These are phyloP conservation scores for Malurus splendens DNA, from an alignment of 2,797 vertebrate genomes.

Conservation along the genomic window DNA sequence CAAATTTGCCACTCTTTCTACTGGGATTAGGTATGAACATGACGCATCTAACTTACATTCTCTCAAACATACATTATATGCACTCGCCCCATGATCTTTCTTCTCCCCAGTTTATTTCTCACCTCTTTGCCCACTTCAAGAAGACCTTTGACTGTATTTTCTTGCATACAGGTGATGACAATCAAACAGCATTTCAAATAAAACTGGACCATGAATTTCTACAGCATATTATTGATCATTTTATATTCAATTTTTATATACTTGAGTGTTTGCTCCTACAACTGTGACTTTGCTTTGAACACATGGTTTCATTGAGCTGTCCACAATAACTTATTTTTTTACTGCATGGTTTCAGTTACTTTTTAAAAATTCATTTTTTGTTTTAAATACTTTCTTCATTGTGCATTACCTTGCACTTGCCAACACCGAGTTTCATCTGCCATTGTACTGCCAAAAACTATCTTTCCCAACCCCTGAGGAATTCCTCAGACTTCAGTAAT, in stretches of 20 bases:
- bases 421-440: conserved; percentile 1
- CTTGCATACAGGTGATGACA: background rate
- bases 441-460: background rate
- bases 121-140: background rate
- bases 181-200: conserved; percentile 7
- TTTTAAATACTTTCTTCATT: background rate
- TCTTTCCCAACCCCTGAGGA: background rate
- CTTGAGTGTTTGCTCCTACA: background rate
- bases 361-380: background rate
- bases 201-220: background rate
- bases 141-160: background rate
- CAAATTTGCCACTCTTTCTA: background rate
- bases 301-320: conserved; percentile 59
- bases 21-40: background rate
- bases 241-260: conserved; percentile 17
- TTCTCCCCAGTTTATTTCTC: background rate
- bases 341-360: background rate
- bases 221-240: background rate
- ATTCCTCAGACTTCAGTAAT: background rate
- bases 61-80: background rate
- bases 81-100: background rate
- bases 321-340: conserved; percentile 52
- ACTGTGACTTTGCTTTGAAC: conserved; percentile 16
- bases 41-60: conserved; percentile 25
- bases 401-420: background rate